Conservation (phyloP, 1,140 invertebrate genomes). For the Pogonus chalceus region DNA sequence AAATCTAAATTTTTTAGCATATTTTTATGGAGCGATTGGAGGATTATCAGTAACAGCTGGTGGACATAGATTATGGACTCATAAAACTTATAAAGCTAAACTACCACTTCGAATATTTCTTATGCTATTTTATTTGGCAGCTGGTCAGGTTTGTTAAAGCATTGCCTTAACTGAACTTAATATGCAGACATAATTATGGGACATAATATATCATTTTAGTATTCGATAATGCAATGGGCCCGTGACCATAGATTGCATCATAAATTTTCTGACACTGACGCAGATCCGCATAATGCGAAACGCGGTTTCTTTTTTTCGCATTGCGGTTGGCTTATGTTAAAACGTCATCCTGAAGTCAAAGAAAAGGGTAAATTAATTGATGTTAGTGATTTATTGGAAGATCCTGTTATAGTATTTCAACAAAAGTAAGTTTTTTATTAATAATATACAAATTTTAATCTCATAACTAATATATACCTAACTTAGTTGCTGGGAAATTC, state of each 20-base stretch:
- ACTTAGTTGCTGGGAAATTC: neutral
- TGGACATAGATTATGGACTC: conserved; percentile 59
- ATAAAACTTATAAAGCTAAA: conserved; percentile 56
- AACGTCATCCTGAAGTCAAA: conserved; percentile 53
- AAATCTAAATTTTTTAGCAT: too few species aligned
- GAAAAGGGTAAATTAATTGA: conserved; percentile 44
- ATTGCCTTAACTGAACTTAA: too few species aligned
- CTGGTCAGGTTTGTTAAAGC: conserved; percentile 60
- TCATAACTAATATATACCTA: neutral
- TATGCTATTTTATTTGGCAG: conserved; percentile 50
- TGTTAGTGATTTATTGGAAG: conserved; percentile 55
- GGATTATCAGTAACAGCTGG: conserved; percentile 64
- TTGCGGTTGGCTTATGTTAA: conserved; percentile 54
- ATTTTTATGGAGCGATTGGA: too few species aligned
- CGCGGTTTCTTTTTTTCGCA: conserved; percentile 60
- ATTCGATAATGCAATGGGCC: too few species aligned
- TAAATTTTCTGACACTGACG: conserved; percentile 55
- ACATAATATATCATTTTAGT: too few species aligned
- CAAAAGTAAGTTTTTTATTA: conserved; percentile 40
- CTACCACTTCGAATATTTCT: conserved; percentile 49
- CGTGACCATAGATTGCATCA: conserved; percentile 57
- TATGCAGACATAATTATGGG: too few species aligned
- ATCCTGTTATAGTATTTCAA: conserved; percentile 63
- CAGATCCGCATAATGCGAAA: conserved; percentile 53
- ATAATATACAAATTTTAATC: neutral